Conservation (phyloP, 1,140 invertebrate species). For the Brachionus angularis region DNA sequence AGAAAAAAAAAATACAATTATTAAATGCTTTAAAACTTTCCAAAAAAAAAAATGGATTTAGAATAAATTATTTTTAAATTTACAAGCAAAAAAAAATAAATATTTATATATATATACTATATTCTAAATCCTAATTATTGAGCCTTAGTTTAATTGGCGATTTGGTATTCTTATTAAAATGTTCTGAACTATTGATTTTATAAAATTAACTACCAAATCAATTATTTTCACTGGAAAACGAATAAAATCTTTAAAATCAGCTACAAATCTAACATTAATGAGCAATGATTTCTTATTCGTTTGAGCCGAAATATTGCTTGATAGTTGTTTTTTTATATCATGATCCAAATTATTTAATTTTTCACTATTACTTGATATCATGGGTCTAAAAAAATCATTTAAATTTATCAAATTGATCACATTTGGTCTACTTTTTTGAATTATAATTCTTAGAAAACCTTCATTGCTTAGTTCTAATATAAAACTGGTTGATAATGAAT, state of each 20-base stretch:
- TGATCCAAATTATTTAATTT: too few species aligned
- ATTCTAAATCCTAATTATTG: too few species aligned
- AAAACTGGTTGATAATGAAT: neutral
- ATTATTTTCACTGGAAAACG: slow-evolving; percentile 2
- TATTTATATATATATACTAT: too few species aligned
- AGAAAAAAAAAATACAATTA: too few species aligned
- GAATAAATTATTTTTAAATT: too few species aligned
- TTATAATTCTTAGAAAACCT: slow-evolving; percentile 5
- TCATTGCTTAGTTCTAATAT: slow-evolving; percentile 18
- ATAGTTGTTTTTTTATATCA: too few species aligned
- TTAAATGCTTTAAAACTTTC: too few species aligned
- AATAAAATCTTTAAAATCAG: neutral
- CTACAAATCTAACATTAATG: slow-evolving; percentile 3
- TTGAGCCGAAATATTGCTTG: neutral
- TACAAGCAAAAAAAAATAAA: too few species aligned
- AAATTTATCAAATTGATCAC: slow-evolving; percentile 3
- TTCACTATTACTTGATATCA: neutral
- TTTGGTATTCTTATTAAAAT: neutral
- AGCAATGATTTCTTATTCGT: neutral
- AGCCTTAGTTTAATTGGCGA: too few species aligned
- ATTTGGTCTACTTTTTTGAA: slow-evolving; percentile 26
- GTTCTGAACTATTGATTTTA: neutral
- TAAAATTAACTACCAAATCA: neutral
- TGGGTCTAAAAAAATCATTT: neutral
- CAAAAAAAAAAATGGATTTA: too few species aligned